These are phyloP conservation scores for Aphrophora alni DNA, from an alignment of 2,888 invertebrate genomes.

Conservation along the genomic window DNA sequence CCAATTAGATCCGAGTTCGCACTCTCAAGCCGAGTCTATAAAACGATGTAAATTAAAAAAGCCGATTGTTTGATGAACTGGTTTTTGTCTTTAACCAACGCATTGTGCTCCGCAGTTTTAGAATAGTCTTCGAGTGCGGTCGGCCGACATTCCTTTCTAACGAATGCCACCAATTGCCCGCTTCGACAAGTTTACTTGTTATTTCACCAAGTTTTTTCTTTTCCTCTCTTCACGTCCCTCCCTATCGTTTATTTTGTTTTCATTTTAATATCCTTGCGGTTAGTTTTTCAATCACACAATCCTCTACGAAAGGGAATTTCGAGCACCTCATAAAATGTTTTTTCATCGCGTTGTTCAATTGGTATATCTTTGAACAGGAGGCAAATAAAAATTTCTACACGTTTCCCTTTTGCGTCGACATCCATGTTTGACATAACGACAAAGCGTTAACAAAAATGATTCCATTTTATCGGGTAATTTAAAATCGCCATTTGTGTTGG, in stretches of 20 bases:
- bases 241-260: not conserved
- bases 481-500: not conserved
- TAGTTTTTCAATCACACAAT: not conserved
- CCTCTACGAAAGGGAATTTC: not conserved
- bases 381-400: not conserved
- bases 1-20: not conserved
- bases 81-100: not conserved
- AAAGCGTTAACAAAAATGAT: not conserved
- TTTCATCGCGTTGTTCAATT: not conserved
- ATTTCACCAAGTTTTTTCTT: not conserved
- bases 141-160: not conserved
- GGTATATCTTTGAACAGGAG: not conserved
- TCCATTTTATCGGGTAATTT: not conserved
- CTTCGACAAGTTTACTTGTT: not conserved
- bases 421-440: not conserved
- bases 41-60: not conserved
- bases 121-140: not conserved
- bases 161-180: conserved; percentile 9
- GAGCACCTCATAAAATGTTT: not conserved
- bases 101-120: not conserved
- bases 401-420: not conserved
- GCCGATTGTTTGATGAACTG: conserved; percentile 9
- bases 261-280: not conserved
- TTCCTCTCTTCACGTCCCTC: not conserved
- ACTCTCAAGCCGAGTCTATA: not conserved